Evolutionary conservation across 2,113 vertebrate genomes (phyloP).

Genomic region (Cyanoderma ruficeps): DNA sequence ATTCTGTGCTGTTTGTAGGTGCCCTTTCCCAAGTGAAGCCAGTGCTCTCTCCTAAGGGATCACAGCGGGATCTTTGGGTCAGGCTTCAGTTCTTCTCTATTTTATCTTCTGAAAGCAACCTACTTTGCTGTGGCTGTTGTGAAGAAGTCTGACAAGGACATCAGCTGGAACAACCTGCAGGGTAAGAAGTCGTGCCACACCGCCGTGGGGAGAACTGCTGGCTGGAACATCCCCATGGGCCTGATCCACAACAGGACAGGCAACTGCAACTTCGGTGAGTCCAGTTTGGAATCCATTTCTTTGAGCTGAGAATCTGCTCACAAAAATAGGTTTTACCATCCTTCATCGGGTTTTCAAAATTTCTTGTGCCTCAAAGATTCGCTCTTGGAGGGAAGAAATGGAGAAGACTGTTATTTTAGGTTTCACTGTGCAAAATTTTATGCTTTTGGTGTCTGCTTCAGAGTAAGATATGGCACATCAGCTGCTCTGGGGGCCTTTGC

Average conservation of each 20-base stretch:
- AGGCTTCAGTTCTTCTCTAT: neutral
- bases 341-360: neutral
- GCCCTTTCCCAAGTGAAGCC: neutral
- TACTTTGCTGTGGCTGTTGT: slow-evolving; percentile 87
- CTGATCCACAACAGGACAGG: slow-evolving; percentile 64
- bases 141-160: slow-evolving; percentile 58
- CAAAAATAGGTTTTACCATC: neutral
- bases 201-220: slow-evolving; percentile 79
- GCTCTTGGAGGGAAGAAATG: neutral
- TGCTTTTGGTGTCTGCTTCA: neutral
- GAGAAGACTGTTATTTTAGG: neutral
- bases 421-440: neutral
- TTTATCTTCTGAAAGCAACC: slow-evolving; percentile 23
- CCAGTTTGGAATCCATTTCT: neutral
- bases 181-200: slow-evolving; percentile 88
- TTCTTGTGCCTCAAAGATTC: neutral
- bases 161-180: slow-evolving; percentile 79
- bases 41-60: neutral
- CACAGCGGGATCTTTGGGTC: neutral
- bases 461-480: neutral
- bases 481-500: neutral
- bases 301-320: neutral
- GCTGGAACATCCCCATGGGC: slow-evolving; percentile 88
- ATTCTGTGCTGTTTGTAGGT: neutral
- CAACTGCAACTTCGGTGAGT: slow-evolving; percentile 83